These are phyloP conservation scores for Xenops minutus DNA, from an alignment of 2,797 vertebrate genomes.

Conservation along the genomic window DNA sequence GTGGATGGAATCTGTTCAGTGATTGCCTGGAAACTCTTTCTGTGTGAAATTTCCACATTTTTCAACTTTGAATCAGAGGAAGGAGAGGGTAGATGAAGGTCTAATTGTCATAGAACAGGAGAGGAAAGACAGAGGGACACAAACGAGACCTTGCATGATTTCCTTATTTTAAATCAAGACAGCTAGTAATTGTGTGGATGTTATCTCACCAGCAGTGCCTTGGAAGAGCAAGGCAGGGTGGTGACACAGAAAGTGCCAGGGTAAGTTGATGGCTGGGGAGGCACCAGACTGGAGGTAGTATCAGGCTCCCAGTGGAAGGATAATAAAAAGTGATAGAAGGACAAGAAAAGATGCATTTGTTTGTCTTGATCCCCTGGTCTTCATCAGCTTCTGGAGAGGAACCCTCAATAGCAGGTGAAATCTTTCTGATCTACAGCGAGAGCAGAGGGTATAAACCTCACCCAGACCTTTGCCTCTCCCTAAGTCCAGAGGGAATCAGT, in stretches of 20 bases:
- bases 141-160: background rate
- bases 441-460: background rate
- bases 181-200: background rate
- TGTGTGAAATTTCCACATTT: background rate
- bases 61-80: background rate
- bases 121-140: background rate
- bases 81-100: background rate
- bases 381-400: background rate
- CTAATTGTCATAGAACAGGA: background rate
- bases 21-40: background rate
- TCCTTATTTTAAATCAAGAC: background rate
- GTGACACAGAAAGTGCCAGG: background rate
- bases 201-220: background rate
- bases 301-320: background rate
- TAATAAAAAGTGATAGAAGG: background rate
- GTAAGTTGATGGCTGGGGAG: background rate
- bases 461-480: background rate
- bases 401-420: background rate
- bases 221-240: background rate
- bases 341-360: background rate
- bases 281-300: background rate
- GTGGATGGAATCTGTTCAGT: background rate
- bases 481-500: background rate
- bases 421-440: background rate
- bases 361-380: background rate